Percentiles rank a stretch among this genome's conserved stretches.
phyloP scores from a whole-genome alignment of 2,113 vertebrate species.

The Polypterus bichir region DNA sequence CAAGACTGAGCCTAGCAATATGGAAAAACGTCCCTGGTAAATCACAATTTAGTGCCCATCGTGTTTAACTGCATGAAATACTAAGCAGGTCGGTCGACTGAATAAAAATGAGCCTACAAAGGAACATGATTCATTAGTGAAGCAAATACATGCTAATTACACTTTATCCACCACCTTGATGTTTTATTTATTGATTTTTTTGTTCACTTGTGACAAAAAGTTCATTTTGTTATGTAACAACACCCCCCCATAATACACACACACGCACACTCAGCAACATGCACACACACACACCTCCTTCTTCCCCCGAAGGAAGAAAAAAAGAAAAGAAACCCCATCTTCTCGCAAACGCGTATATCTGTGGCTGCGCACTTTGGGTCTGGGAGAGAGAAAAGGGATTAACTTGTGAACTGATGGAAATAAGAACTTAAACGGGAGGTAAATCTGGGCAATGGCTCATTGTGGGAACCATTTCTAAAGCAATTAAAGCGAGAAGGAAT shows the following conservation, averaged over 20 bases:
- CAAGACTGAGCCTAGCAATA: too few relatives aligned
- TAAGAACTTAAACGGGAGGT: conserved; percentile 86
- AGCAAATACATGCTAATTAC: neutral
- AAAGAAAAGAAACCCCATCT: too few relatives aligned
- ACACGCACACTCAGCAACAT: neutral
- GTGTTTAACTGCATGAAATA: too few relatives aligned
- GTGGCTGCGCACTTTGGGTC: conserved; percentile 30
- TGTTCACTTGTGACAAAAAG: neutral
- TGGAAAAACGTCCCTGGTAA: too few relatives aligned
- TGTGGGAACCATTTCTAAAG: conserved; percentile 84
- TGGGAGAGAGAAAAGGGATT: conserved; percentile 73
- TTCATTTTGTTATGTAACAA: neutral
- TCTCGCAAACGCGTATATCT: conserved; percentile 20
- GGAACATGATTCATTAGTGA: neutral
- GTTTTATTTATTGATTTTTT: neutral
- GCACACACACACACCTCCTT: neutral
- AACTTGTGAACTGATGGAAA: conserved; percentile 90
- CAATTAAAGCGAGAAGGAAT: conserved; percentile 90
- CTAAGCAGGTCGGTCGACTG: too few relatives aligned
- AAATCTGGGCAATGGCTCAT: conserved; percentile 82
- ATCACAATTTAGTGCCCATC: too few relatives aligned
- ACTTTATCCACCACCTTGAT: neutral
- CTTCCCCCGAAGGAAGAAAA: neutral
- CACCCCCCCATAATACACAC: neutral
- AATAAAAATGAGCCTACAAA: too few relatives aligned